A percentile compares a stretch with the other conserved stretches of the same genome.
These are phyloP conservation scores for Cotesia congregata DNA, from an alignment of 2,888 invertebrate species.

Conservation along the genomic window DNA sequence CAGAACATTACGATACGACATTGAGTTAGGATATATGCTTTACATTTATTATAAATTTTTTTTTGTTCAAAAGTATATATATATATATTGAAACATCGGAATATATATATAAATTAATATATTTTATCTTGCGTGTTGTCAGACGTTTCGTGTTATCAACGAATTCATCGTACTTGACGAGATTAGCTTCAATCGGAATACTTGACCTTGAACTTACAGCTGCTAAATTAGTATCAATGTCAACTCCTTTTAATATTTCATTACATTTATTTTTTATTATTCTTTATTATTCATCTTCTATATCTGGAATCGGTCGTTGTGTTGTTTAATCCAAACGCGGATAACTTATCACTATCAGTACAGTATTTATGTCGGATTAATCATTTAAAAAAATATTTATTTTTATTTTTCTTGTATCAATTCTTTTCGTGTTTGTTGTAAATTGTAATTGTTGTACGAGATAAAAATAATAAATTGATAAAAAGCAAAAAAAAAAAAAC, in stretches of 20 bases:
- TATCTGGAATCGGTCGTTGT: not conserved
- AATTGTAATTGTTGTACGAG: not conserved
- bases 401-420: constrained; percentile 5
- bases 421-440: not conserved
- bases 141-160: not conserved
- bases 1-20: constrained; percentile 7
- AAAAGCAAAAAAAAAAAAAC: no score
- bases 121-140: not conserved
- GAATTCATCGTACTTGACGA: not conserved
- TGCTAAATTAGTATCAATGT: constrained; percentile 35
- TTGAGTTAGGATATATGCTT: constrained; percentile 8
- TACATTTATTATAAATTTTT: not conserved
- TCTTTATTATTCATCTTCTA: not conserved
- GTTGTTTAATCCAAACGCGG: constrained; percentile 23
- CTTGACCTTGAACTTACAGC: constrained; percentile 36
- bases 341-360: constrained; percentile 8
- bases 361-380: not conserved
- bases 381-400: not conserved
- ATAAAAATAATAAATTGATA: not conserved
- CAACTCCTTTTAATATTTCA: not conserved
- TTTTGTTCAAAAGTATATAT: not conserved
- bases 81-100: not conserved
- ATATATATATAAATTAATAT: constrained; percentile 19
- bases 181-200: not conserved
- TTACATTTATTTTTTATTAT: not conserved